A percentile compares a stretch with the other conserved stretches of the same genome.
These are phyloP conservation scores for Platycheirus albimanus DNA, from an alignment of 2,888 invertebrate species.

Conservation along the genomic window DNA sequence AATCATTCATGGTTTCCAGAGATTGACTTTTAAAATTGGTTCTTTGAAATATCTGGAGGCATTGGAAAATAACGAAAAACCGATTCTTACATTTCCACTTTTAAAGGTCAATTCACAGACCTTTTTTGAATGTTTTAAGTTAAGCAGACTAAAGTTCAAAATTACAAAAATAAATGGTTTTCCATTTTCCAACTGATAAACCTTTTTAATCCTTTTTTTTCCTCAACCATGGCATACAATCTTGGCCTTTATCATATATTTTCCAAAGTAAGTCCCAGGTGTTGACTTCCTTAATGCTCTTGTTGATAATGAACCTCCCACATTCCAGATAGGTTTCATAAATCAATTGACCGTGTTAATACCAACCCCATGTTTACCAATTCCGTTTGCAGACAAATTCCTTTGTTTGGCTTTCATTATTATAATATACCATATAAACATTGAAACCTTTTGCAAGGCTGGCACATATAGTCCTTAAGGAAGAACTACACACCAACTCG, in stretches of 20 bases:
- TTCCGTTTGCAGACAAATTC: slow-evolving; percentile 40
- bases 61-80: too few species aligned
- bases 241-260: neutral
- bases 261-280: slow-evolving; percentile 1
- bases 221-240: too few species aligned
- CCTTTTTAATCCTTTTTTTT: too few species aligned
- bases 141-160: too few species aligned
- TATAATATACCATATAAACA: slow-evolving; percentile 1
- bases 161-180: too few species aligned
- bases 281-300: slow-evolving; percentile 24
- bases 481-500: slow-evolving; percentile 2
- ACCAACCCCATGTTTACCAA: slow-evolving; percentile 25
- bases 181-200: too few species aligned
- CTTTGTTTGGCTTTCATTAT: slow-evolving; percentile 56
- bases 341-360: slow-evolving; percentile 54
- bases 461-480: slow-evolving; percentile 1
- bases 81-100: too few species aligned
- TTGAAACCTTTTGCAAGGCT: slow-evolving; percentile 3
- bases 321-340: slow-evolving; percentile 17
- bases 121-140: too few species aligned
- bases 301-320: neutral
- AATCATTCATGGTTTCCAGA: too few species aligned
- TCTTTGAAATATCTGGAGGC: too few species aligned
- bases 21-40: too few species aligned
- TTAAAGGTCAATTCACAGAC: too few species aligned